Percentiles rank a stretch among this genome's conserved stretches.
These are phyloP conservation scores for Patiria pectinifera DNA, from an alignment of 53 echinoderm and acorn worm species.

Conservation along the genomic window DNA sequence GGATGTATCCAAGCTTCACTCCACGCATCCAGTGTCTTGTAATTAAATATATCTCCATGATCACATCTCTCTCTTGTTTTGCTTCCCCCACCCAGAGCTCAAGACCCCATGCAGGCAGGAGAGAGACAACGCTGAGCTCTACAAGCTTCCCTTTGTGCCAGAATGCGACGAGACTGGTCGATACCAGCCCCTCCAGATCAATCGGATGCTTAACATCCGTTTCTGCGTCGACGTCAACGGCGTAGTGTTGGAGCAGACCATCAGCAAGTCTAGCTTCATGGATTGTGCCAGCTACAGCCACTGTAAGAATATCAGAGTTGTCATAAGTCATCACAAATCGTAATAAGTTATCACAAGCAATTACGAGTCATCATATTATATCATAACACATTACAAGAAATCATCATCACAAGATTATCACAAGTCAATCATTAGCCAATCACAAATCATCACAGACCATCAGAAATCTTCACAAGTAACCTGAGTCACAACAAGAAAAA, in stretches of 20 bases:
- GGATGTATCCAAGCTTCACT: too few species aligned
- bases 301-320: too few species aligned
- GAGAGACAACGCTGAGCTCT: constrained; percentile 6
- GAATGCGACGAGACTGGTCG: constrained; percentile 31
- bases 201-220: neutral
- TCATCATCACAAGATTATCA: too few species aligned
- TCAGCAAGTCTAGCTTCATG: constrained; percentile 13
- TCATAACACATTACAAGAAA: too few species aligned
- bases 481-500: too few species aligned
- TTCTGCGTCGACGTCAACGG: constrained; percentile 71
- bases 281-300: neutral
- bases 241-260: constrained; percentile 47
- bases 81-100: neutral
- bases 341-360: too few species aligned
- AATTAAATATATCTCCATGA: neutral
- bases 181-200: constrained; percentile 57
- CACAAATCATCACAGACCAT: too few species aligned
- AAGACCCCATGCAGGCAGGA: constrained; percentile 43
- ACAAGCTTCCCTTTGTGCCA: constrained; percentile 57
- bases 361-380: too few species aligned
- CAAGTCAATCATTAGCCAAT: too few species aligned
- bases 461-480: too few species aligned
- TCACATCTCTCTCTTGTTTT: neutral
- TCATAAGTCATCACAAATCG: too few species aligned
- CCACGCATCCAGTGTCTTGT: too few species aligned